Base-by-base conservation (phyloP, 2,888 invertebrate genomes). In the Eupithecia insigniata region DNA sequence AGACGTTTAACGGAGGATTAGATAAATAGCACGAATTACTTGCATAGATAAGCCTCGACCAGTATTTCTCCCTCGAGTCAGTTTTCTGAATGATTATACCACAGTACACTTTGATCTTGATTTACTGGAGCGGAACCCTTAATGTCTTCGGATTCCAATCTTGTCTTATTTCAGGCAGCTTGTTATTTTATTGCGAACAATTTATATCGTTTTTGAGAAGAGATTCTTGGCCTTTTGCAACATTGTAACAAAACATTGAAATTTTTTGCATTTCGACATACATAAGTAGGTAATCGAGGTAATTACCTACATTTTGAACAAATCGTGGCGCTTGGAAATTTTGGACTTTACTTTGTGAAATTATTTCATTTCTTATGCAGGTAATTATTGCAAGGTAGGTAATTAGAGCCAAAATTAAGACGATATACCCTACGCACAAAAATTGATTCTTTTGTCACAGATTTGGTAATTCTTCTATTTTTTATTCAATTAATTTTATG, bases 1-100 rank as follows among this genome's bases (percentile, higher is more conserved):
- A 84, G 80, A 76, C 81, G 77, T 83, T 84, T 85, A 84, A 83
- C 81, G 84, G 82, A 81, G 79, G 82, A 87, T 87, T 83, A 85
- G 80, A 82, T 83, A 84, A 84, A 79, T 77, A 78, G 79, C 81
- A 81, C 76, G 76, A 78, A 80, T 79, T 64, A 80, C 76, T 82
- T 81, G 78, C 79, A 80, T 81, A 81, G 76, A 79, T 77, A 79
- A 81, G 78, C 78, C 73, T 76, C 73, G 78, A 79, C 75, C 75
- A 73, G 72, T 78, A 73, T 76, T 72, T 76, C 76, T 76, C 72
- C 71, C 60, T 36, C 32, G 18, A 66, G 46, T 69, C 51, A 66
- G 61, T 74, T 71, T 71, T 74, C 74, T 69, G 71, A 74, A 74
- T 69, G 62, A 74, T 74, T 5, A 71, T 73, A 67, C 60, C 51